Evolutionary conservation across 2,888 invertebrate species (phyloP), one percentile per base, ranked within the genome.

Genomic region (Macrosiphum euphorbiae): DNA sequence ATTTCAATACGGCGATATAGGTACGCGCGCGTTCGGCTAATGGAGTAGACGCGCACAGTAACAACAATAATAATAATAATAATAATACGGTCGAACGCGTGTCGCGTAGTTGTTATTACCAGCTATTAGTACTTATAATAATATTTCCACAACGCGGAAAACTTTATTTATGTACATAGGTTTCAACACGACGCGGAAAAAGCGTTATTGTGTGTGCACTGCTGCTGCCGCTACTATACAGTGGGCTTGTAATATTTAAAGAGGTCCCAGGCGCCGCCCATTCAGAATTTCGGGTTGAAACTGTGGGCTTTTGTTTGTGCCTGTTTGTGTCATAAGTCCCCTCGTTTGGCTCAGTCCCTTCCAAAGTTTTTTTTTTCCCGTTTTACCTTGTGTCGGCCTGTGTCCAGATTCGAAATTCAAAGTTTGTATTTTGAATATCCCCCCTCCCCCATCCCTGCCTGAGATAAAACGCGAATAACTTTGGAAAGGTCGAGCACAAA

Each of bases 81-180:
- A 67, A 78, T 78, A 35, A 35, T 78, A 78, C 55, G 88, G 55
- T 41, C 52, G 41, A 50, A 88, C 35, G 55, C 55, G 55, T 88
- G 88, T 88, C 55, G 41, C 55, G 88, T 78, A 78, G 78, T 88
- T 58, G 13, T 52, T 88, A 88, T 88, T 88, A 88, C 26, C 52
- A 35, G 10, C 88, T 88, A 85, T 44, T 52, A 52, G 52, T 35
- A 88, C 41, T 88, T 55, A 55, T 28, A 78, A 78, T 35, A 78
- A 78, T 78, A 78, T 88, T 85, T 55, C 88, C 28, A 41, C 58
- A 1, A 16, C 44, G 58, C 28, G 8, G 7, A 55, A 89, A 89
- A 89, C 44, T 89, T 44, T 44, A 26, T 89, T 88, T 88, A 88
- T 58, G 35, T 35, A 35, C 20, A 35, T 78, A 35, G 35, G 35